Evolutionary conservation across 1,140 invertebrate species (phyloP), one percentile per base, ranked within the genome.

Genomic region (Hestina assimilis): DNA sequence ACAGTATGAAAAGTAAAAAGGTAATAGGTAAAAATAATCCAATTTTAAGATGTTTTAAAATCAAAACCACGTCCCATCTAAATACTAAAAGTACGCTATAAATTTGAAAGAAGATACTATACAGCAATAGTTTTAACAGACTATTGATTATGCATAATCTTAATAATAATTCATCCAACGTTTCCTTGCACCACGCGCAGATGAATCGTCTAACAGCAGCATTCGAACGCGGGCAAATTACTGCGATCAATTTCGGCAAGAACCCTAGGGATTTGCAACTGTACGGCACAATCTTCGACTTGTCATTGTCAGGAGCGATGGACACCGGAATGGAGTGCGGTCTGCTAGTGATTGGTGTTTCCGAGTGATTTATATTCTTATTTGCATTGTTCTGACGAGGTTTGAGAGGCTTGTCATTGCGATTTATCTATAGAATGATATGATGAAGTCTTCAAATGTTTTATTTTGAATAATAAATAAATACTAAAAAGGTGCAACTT

Each of bases 261-360:
- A 58, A 66, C 57, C 73, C 70, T 55, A 21, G 73, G 71, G 79
- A 84, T 73, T 84, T 75, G 75, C 71, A 74, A 70, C 59, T 63
- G 67, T 65, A 53, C 65, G 74, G 66, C 79, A 72, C 78, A 82
- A 84, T 84, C 79, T 82, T 80, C 77, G 53, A 80, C 77, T 84
- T 80, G 77, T 84, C 79, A 79, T 73, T 77, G 79, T 79, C 77
- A 73, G 53, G 31, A 53, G 40, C 50, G 67, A 68, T 75, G 65
- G 74, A 75, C 70, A 71, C 43, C 35, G 56, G 63, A 65, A 69
- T 72, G 65, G 65, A 67, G 63, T 69, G 69, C 41, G 59, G 67
- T 58, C 60, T 59, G 45, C 48, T 56, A 46, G 48, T 63, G 70
- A 70, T 68, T 68, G 58, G 62, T 70, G 54, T 60, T 59, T 63